phyloP scores from a whole-genome alignment of 1,140 invertebrate species.

The Bilobella aurantiaca region DNA sequence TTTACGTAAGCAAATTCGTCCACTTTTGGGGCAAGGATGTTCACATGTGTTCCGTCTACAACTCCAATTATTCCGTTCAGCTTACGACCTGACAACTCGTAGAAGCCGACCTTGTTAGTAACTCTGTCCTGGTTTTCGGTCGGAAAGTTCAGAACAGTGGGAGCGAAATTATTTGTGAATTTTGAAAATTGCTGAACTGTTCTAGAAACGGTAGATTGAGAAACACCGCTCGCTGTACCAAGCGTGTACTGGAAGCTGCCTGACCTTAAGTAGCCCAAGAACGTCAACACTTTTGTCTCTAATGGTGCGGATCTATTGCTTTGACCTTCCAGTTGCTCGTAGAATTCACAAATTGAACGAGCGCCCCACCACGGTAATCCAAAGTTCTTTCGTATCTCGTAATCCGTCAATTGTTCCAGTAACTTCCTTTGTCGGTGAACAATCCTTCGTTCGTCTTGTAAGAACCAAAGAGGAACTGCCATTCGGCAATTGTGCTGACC shows the following conservation, averaged over 20 bases:
- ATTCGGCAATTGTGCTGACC: too few relatives aligned
- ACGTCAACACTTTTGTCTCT: slow-evolving; percentile 21
- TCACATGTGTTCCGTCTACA: slow-evolving; percentile 26
- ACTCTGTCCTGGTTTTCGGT: neutral
- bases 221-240: slow-evolving; percentile 8
- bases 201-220: slow-evolving; percentile 8
- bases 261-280: slow-evolving; percentile 3
- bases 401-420: slow-evolving; percentile 17
- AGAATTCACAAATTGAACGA: slow-evolving; percentile 11
- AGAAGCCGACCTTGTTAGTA: slow-evolving; percentile 12
- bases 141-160: slow-evolving; percentile 13
- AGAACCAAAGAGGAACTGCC: too few relatives aligned
- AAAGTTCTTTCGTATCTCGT: slow-evolving; percentile 14
- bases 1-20: slow-evolving; percentile 21
- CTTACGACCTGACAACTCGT: neutral
- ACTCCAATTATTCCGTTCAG: slow-evolving; percentile 15
- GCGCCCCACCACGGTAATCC: slow-evolving; percentile 2
- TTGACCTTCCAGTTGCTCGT: neutral
- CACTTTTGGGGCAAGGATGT: slow-evolving; percentile 14
- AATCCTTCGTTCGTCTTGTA: too few relatives aligned
- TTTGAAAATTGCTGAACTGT: slow-evolving; percentile 9
- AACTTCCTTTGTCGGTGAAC: too few relatives aligned
- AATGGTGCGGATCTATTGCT: neutral
- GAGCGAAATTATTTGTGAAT: neutral
- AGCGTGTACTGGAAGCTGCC: slow-evolving; percentile 16